Base-by-base conservation (phyloP, 2,888 invertebrate genomes). In the Cephus pulcher region DNA sequence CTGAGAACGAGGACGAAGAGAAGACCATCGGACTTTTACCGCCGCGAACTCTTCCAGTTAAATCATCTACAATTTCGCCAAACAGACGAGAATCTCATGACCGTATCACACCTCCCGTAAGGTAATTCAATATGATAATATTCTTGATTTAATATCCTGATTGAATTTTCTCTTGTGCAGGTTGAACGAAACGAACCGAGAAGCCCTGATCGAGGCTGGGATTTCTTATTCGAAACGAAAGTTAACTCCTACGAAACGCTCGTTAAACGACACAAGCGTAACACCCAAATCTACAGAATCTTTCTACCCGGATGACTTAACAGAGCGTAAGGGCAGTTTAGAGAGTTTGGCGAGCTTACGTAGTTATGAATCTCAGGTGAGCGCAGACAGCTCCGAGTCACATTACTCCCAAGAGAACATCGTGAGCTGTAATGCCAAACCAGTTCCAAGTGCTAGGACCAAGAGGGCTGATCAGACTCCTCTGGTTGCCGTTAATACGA, bases 301-400 rank as follows among this genome's bases (percentile, higher is more conserved):
- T 15, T 87, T 86, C 34, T 88, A 88, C 69, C 82, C 86, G 0
- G 88, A 87, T 1, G 88, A 90, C 4, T 85, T 88, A 34, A 86
- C 91, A 3, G 92, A 92, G 76, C 90, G 93, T 56, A 94, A 94
- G 86, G 93, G 93, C 40, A 94, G 94, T 80, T 91, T 93, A 73
- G 94, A 94, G 83, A 93, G 93, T 69, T 88, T 94, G 74, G 92
- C 92, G 11, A 93, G 93, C 32, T 86, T 91, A 75, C 89, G 91
- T 76, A 92, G 92, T 81, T 91, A 88, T 74, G 91, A 92, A 83
- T 92, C 92, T 69, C 93, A 93, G 82, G 90, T 92, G 4, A 93
- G 93, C 83, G 91, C 92, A 11, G 93, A 93, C 80, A 91, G 90
- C 74, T 89, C 89, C 0, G 91, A 91, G 73, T 89, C 88, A 4